Base-by-base conservation (phyloP, 2,888 invertebrate species). In the Apamea anceps region DNA sequence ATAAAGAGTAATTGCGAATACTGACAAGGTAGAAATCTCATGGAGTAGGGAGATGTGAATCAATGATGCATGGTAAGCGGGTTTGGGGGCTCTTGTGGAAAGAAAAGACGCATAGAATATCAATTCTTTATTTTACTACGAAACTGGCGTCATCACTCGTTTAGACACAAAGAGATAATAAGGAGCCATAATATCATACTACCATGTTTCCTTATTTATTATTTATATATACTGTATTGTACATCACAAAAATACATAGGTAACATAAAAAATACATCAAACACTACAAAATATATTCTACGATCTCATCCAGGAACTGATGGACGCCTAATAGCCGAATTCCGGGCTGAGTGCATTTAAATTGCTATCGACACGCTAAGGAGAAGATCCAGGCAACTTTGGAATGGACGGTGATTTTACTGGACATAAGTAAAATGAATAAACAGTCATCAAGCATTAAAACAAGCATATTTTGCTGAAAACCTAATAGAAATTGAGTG, bases 21-120 rank as follows among this genome's bases (percentile, higher is more conserved):
- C 68, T 28, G 67, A 77, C 66, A 80, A 70, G 77, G 80, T 79
- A 60, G 76, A 65, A 65, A 75, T 63, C 60, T 65, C 37, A 54
- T n/a, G 32, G 67, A 4, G 48, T 28, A 25, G 45, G 21, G 62
- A 32, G 25, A 77, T 48, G 7, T n/a, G 54, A 81, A 80, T 75
- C 45, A 87, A 83, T 79, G 54, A 78, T 75, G 63, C 77, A 85
- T 75, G 32, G 65, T 66, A 71, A 74, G 66, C 65, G 25, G n/a
- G 3, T 54, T 48, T 45, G 10, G 6, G 62, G n/a, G n/a, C 21
- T 60, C 60, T 65, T 65, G 63, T 42, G 45, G 18, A 57, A 57
- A 10, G 18, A 18, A 60, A 42, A 37, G 0, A 28, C 3, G 21
- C 32, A 15, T 63, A 32, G 18, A 25, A 37, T n/a, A 67, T 37